Percentiles rank a stretch among this genome's conserved stretches.
Conservation (phyloP, 30 jellyfish, hydroid and myxozoan genomes). For the Chrysaora quinquecirrha region DNA sequence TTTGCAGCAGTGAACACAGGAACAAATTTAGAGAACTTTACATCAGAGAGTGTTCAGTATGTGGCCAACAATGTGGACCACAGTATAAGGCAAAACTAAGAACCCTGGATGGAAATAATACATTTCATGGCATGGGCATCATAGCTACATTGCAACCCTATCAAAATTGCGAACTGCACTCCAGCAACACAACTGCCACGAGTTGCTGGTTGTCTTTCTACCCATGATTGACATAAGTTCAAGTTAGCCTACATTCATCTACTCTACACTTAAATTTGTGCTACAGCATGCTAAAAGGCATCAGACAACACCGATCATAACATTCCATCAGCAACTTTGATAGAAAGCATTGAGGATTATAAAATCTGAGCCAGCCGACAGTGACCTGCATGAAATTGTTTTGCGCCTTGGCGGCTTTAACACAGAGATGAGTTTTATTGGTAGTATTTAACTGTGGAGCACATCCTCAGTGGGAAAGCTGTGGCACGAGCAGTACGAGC, state of each 20-base stretch:
- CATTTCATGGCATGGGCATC: constrained; percentile 61
- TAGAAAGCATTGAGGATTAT: background rate
- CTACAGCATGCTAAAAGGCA: no score
- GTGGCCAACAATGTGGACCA: constrained; percentile 56
- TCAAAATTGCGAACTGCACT: no score
- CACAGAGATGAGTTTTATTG: background rate
- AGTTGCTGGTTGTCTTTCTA: background rate
- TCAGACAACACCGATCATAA: background rate
- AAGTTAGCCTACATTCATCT: background rate
- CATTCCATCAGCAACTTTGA: background rate
- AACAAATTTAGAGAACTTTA: background rate
- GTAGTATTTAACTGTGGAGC: background rate
- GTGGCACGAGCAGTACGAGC: constrained; percentile 1
- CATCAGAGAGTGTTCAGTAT: constrained; percentile 4
- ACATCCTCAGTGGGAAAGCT: constrained; percentile 1
- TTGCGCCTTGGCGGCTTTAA: background rate
- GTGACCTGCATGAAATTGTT: background rate
- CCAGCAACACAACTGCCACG: background rate
- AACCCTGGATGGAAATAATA: constrained; percentile 39
- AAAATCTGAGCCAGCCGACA: background rate
- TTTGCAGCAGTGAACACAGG: background rate
- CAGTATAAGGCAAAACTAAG: no score
- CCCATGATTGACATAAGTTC: constrained; percentile 23
- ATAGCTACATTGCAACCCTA: no score
- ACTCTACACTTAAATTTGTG: background rate